Evolutionary conservation across 2,888 invertebrate species (phyloP).

Genomic region (Alcis repandata): DNA sequence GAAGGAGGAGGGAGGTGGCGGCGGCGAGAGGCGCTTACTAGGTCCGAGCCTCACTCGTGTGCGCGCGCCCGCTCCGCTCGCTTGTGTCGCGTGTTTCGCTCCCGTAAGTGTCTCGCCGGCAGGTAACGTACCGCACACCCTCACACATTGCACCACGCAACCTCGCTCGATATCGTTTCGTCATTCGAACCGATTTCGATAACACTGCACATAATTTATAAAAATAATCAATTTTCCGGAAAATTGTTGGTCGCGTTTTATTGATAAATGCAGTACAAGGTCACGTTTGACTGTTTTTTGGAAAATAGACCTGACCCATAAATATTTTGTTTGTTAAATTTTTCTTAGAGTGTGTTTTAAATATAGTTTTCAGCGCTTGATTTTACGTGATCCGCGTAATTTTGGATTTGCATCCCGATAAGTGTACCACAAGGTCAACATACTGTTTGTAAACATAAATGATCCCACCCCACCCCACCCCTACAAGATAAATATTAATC

Average conservation of each 20-base stretch:
- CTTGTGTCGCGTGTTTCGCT: slow-evolving; percentile 61
- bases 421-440: slow-evolving; percentile 7
- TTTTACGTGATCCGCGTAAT: background rate
- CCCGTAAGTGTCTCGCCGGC: slow-evolving; percentile 56
- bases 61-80: slow-evolving; percentile 71
- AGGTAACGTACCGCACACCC: slow-evolving; percentile 70
- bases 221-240: background rate
- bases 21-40: background rate
- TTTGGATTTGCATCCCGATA: background rate
- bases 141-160: slow-evolving; percentile 55
- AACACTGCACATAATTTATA: slow-evolving; percentile 43
- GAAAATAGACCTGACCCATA: too few species aligned
- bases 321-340: background rate
- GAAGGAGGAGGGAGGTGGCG: slow-evolving; percentile 14
- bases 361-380: background rate
- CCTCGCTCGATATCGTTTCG: slow-evolving; percentile 54
- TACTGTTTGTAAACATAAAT: slow-evolving; percentile 18
- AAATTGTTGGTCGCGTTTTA: background rate
- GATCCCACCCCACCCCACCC: background rate
- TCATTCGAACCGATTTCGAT: slow-evolving; percentile 64
- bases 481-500: background rate
- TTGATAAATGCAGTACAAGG: background rate
- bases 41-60: slow-evolving; percentile 64
- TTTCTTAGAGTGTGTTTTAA: background rate
- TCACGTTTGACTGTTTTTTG: background rate